These are phyloP conservation scores for Amphimallon solstitiale DNA, from an alignment of 2,888 invertebrate species.

Conservation along the genomic window DNA sequence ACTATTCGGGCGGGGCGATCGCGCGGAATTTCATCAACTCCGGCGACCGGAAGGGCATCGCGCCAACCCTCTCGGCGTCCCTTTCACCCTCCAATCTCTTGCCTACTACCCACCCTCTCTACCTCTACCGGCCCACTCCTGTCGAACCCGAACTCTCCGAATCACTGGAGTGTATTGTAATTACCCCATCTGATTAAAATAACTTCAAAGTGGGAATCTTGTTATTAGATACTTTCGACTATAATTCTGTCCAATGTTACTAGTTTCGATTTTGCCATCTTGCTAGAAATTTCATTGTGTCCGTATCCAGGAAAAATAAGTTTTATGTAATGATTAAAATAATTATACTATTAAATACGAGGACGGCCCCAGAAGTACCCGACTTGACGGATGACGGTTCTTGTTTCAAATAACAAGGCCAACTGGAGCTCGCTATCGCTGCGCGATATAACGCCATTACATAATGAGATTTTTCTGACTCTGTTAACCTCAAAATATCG, in stretches of 20 bases:
- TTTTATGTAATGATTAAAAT: too few relatives aligned
- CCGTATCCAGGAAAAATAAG: background rate
- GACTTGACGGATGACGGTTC: too few relatives aligned
- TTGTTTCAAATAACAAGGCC: too few relatives aligned
- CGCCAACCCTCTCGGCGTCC: conserved; percentile 65
- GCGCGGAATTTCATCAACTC: conserved; percentile 67
- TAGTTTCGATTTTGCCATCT: background rate
- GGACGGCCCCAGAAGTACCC: too few relatives aligned
- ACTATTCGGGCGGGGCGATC: conserved; percentile 62
- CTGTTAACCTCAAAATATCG: too few relatives aligned
- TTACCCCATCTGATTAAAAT: conserved; percentile 61
- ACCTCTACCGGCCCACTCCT: conserved; percentile 37
- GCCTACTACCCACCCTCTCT: conserved; percentile 42
- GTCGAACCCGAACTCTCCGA: conserved; percentile 42
- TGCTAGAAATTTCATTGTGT: background rate
- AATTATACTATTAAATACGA: too few relatives aligned
- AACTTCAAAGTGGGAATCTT: conserved; percentile 63
- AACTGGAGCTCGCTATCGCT: too few relatives aligned
- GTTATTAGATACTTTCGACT: conserved; percentile 57
- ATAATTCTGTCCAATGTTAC: conserved; percentile 27
- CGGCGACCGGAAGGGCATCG: conserved; percentile 72
- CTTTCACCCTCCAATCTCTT: conserved; percentile 33
- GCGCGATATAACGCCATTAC: too few relatives aligned
- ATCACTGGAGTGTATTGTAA: conserved; percentile 60
- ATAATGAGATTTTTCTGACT: too few relatives aligned